These are phyloP conservation scores for Teleogryllus occipitalis DNA, from an alignment of 1,140 invertebrate genomes.

Conservation along the genomic window DNA sequence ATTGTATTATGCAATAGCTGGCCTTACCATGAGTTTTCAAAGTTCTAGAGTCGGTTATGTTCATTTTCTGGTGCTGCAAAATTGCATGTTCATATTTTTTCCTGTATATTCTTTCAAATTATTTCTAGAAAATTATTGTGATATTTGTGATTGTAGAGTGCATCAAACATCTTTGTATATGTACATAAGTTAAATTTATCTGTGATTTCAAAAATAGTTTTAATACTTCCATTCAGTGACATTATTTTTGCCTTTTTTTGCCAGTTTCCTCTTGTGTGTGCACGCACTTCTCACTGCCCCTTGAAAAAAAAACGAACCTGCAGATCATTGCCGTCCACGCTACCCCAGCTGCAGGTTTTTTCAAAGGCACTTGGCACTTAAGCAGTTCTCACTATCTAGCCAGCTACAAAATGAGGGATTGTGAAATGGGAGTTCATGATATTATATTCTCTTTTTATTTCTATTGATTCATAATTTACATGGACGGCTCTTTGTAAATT, in stretches of 20 bases:
- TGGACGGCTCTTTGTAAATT: too few relatives aligned
- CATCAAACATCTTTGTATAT: background rate
- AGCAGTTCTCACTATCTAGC: too few relatives aligned
- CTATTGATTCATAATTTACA: too few relatives aligned
- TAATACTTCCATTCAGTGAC: background rate
- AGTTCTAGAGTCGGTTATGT: background rate
- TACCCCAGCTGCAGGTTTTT: too few relatives aligned
- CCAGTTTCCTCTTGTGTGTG: background rate
- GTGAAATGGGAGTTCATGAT: too few relatives aligned
- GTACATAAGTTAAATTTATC: background rate
- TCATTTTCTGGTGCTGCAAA: background rate
- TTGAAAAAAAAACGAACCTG: too few relatives aligned
- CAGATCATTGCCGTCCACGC: too few relatives aligned
- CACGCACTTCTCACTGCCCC: background rate
- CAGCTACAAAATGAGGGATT: too few relatives aligned
- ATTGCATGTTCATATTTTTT: background rate
- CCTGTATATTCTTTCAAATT: background rate
- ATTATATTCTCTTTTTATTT: too few relatives aligned
- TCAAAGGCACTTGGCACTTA: too few relatives aligned
- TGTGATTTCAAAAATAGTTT: background rate
- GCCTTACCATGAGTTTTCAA: background rate
- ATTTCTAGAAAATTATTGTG: background rate
- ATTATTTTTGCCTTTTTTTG: background rate
- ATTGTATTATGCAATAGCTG: background rate
- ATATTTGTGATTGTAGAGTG: background rate